phyloP scores from a whole-genome alignment of 2,113 vertebrate species.

The Hystrix brachyura region DNA sequence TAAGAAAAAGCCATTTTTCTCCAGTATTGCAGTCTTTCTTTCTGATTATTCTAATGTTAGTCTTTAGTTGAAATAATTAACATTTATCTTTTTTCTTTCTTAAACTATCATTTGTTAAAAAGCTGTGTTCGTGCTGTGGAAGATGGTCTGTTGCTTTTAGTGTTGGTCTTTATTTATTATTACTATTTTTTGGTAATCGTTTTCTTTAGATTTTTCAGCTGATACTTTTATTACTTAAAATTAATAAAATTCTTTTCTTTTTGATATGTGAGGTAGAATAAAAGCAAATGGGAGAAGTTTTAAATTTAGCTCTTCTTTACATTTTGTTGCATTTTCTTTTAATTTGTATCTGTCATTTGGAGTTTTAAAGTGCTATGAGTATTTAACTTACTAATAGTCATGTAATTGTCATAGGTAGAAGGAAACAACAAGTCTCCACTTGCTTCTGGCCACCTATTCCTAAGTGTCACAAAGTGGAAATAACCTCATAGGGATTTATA shows the following conservation, averaged over 20 bases:
- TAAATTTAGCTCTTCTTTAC: neutral
- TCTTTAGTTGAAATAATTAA: slow-evolving; percentile 55
- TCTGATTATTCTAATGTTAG: slow-evolving; percentile 79
- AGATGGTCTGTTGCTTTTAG: neutral
- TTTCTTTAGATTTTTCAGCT: neutral
- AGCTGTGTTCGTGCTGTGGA: neutral
- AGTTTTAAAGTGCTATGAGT: neutral
- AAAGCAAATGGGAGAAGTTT: slow-evolving; percentile 24
- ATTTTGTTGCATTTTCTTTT: slow-evolving; percentile 32
- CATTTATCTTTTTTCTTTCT: neutral
- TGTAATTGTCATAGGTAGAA: slow-evolving; percentile 20
- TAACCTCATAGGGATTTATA: neutral
- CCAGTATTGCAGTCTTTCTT: slow-evolving; percentile 75
- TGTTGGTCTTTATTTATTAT: neutral
- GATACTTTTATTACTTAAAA: slow-evolving; percentile 22
- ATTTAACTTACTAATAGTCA: slow-evolving; percentile 15
- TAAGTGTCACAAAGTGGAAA: neutral
- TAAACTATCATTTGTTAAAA: neutral
- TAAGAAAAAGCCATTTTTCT: slow-evolving; percentile 55
- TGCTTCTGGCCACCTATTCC: neutral
- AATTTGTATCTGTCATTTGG: neutral
- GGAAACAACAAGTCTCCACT: neutral
- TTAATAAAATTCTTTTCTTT: neutral
- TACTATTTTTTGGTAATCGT: slow-evolving; percentile 2
- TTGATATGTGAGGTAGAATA: slow-evolving; percentile 1